Conservation (phyloP, 2,113 vertebrate genomes). For the Cettia cetti region DNA sequence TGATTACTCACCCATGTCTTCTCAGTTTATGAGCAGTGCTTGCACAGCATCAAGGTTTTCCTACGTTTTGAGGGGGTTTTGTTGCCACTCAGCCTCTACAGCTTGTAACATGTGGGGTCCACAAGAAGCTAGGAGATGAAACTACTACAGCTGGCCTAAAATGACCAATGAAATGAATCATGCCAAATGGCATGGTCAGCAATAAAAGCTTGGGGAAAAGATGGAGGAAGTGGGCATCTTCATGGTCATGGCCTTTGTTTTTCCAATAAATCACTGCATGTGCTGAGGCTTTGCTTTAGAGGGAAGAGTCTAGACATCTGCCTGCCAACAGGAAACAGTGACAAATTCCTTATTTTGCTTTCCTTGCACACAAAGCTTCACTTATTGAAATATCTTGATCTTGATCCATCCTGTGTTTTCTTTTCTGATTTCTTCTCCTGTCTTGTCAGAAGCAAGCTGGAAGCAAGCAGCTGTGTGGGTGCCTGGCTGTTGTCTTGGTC, state of each 20-base stretch:
- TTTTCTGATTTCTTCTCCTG: not conserved
- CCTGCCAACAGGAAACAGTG: not conserved
- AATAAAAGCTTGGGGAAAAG: not conserved
- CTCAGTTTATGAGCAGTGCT: not conserved
- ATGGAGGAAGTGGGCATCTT: not conserved
- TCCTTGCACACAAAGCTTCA: not conserved
- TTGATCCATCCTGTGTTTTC: not conserved
- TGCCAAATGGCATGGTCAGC: not conserved
- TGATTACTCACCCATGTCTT: not conserved
- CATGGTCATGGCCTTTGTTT: not conserved
- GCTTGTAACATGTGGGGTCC: rapidly evolving
- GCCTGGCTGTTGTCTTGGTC: not conserved
- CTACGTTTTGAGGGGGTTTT: rapidly evolving
- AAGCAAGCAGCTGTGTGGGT: not conserved
- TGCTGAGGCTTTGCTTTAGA: not conserved
- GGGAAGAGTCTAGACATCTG: not conserved
- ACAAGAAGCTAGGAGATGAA: not conserved
- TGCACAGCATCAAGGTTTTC: not conserved
- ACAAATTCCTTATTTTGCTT: not conserved
- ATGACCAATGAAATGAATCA: not conserved
- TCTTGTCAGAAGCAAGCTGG: not conserved
- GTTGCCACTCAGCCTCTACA: not conserved
- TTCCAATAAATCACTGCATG: not conserved
- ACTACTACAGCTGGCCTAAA: not conserved
- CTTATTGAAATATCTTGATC: not conserved